A percentile compares a stretch with the other conserved stretches of the same genome.
phyloP scores from a whole-genome alignment of 2,113 vertebrate species.

The Zosterops borbonicus region DNA sequence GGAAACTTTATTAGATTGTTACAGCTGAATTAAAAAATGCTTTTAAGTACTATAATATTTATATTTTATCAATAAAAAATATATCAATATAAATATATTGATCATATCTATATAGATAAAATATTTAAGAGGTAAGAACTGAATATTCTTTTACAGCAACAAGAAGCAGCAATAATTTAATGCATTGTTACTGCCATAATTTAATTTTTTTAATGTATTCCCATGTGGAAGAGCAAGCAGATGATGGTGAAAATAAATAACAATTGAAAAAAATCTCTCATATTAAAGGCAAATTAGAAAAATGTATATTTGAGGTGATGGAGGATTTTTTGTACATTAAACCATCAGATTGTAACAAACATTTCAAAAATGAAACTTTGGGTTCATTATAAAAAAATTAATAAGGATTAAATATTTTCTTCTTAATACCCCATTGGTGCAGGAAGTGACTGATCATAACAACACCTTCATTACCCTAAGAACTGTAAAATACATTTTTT shows the following conservation, averaged over 20 bases:
- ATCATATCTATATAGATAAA: neutral
- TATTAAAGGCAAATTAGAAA: neutral
- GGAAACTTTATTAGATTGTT: neutral
- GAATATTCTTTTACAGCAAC: neutral
- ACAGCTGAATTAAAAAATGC: neutral
- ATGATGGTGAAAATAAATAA: neutral
- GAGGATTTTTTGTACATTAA: neutral
- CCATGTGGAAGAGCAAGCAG: neutral
- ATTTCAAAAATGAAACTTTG: neutral
- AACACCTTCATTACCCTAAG: neutral
- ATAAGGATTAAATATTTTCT: neutral
- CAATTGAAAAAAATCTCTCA: no score
- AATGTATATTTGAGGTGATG: fast-evolving
- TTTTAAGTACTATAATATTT: neutral
- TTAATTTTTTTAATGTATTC: neutral
- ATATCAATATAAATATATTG: neutral
- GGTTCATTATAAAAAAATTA: neutral
- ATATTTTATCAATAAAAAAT: neutral
- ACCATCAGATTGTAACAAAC: neutral
- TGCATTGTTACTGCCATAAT: neutral
- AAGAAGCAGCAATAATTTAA: neutral
- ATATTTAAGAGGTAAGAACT: neutral
- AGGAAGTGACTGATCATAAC: neutral
- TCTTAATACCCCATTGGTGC: neutral
- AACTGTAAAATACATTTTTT: neutral